phyloP scores from a whole-genome alignment of 2,888 invertebrate genomes.

The Himalopsyche tibetana region DNA sequence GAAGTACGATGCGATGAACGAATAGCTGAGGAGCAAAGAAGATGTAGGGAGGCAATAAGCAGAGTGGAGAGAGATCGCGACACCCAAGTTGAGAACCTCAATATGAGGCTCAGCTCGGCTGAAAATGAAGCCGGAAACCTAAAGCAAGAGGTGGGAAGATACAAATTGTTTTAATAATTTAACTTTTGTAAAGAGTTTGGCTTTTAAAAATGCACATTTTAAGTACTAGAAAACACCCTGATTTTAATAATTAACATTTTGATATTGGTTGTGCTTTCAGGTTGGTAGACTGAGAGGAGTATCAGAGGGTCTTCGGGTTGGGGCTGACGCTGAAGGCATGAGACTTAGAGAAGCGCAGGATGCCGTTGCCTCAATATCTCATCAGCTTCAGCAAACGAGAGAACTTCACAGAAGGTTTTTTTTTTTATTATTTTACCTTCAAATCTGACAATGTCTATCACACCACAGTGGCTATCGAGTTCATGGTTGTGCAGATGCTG shows the following conservation, averaged over 20 bases:
- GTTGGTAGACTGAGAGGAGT: constrained; percentile 76
- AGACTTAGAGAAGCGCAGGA: constrained; percentile 77
- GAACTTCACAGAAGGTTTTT: constrained; percentile 71
- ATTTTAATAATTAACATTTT: neutral
- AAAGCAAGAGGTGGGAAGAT: constrained; percentile 73
- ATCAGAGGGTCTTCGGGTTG: constrained; percentile 78
- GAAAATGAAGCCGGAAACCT: constrained; percentile 77
- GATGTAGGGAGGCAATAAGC: constrained; percentile 88
- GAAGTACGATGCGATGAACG: constrained; percentile 86
- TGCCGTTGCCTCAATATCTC: constrained; percentile 74
- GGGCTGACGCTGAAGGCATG: constrained; percentile 77
- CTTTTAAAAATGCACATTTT: too few species aligned
- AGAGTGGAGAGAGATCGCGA: constrained; percentile 89
- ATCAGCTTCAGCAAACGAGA: constrained; percentile 74
- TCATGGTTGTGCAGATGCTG: too few species aligned
- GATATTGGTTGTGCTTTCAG: constrained; percentile 67
- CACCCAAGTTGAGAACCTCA: constrained; percentile 73
- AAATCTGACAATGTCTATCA: too few species aligned
- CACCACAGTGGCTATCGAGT: too few species aligned
- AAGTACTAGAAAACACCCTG: too few species aligned
- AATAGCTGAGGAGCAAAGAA: constrained; percentile 87
- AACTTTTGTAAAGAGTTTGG: too few species aligned
- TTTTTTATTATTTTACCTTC: neutral
- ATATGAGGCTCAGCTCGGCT: constrained; percentile 73
- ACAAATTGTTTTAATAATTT: constrained; percentile 65